Percentiles rank a stretch among this genome's conserved stretches.
Conservation (phyloP, 2,797 vertebrate species). For the Sebastes jordani region DNA sequence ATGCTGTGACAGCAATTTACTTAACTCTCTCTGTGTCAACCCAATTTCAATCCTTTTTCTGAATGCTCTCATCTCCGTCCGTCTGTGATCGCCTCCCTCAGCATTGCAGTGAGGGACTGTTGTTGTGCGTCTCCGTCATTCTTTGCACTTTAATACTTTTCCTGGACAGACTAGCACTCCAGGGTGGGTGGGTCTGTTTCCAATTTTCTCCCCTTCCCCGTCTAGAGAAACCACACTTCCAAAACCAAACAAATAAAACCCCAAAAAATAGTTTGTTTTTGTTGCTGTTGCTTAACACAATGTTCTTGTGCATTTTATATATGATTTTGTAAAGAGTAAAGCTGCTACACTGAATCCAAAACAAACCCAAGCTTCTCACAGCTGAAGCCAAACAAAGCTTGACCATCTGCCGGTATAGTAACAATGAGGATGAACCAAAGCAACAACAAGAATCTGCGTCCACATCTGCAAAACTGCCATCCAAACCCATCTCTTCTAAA, state of each 20-base stretch:
- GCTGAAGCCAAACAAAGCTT: conserved; percentile 28
- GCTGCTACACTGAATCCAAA: conserved; percentile 1
- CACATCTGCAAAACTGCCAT: conserved; percentile 7
- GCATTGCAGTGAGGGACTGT: conserved; percentile 19
- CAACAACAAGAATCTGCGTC: conserved; percentile 1
- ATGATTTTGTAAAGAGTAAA: background rate
- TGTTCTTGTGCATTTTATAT: background rate
- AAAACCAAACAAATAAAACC: conserved; percentile 52
- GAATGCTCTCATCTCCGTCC: background rate
- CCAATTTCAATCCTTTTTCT: conserved; percentile 1
- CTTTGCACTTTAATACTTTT: conserved; percentile 48
- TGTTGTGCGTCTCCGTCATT: conserved; percentile 46
- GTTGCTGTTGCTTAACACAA: conserved; percentile 3
- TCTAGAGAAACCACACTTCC: conserved; percentile 51
- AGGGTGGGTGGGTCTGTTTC: conserved; percentile 72
- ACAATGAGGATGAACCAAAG: conserved; percentile 13
- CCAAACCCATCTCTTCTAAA: background rate
- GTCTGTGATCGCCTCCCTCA: conserved; percentile 5
- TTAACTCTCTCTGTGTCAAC: conserved; percentile 8
- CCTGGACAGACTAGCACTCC: conserved; percentile 52
- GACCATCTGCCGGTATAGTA: conserved; percentile 14
- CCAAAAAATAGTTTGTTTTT: background rate
- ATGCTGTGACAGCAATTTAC: conserved; percentile 27
- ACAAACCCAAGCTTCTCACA: conserved; percentile 12
- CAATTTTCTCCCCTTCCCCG: conserved; percentile 68